Evolutionary conservation across 2,113 vertebrate genomes (phyloP), one percentile per base, ranked within the genome.

Genomic region (Tringa solitaria): DNA sequence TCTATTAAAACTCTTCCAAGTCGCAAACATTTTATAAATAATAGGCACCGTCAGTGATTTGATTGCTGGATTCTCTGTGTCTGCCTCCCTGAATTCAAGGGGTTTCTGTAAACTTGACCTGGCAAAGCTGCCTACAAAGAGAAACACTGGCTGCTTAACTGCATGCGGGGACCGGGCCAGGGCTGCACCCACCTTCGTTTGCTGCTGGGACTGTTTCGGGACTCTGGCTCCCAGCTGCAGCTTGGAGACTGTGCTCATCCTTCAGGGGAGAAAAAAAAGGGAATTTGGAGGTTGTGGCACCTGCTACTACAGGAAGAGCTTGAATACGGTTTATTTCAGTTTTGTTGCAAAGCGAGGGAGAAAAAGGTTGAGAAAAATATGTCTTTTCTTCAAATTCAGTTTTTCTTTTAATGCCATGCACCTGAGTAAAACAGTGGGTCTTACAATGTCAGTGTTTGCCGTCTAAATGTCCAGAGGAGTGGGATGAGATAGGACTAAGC

Each of bases 121-220:
- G 77, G 24, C 18, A 53, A 51, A 67, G 41, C 22, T 43, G 59
- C 37, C 33, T 53, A 12, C 12, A 45, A 15, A 33, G n/a, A 21
- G 28, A 48, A 68, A 33, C 39, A 8, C 20, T 46, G 21, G n/a
- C 35, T 54, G 33, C 70, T 53, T 27, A 23, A 19, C n/a, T 16
- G 12, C 0, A 1, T 28, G 1, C 32, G 6, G 54, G 23, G 67
- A 59, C 76, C 5, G 8, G 33, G n/a, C 37, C 30, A 32, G 30
- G 43, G 48, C 59, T 41, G 17, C 9, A 3, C 30, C 43, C 65
- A 16, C 43, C 19, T 1, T 23, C 5, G 0, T 33, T 37, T 32
- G 48, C 37, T 63, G 59, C 50, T 22, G 39, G n/a, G 63, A 35
- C 35, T 63, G 0, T 46, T 59, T 46, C n/a, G 57, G 67, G 27